A percentile compares a stretch with the other conserved stretches of the same genome.
Evolutionary conservation across 2,797 vertebrate genomes (phyloP).

Genomic region (Myotis daubentonii): DNA sequence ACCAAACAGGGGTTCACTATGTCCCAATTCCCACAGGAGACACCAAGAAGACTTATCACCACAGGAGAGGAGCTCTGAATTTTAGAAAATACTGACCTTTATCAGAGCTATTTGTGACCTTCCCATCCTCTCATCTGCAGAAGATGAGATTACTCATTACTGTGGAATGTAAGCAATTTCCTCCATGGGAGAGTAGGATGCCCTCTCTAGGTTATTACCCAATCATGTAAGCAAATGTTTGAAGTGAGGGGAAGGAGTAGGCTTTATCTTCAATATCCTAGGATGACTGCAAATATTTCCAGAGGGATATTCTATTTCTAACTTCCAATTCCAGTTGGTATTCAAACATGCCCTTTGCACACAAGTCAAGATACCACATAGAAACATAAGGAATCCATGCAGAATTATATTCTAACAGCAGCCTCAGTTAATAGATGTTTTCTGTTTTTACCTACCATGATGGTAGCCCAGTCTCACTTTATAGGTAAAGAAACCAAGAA

Average conservation of each 20-base stretch:
- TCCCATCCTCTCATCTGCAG: background rate
- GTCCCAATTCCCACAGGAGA: background rate
- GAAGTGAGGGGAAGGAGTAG: background rate
- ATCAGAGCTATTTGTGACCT: background rate
- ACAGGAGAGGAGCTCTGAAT: background rate
- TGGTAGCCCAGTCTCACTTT: background rate
- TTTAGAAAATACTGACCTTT: constrained; percentile 12
- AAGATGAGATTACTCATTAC: background rate
- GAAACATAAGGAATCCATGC: background rate
- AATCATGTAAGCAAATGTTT: background rate
- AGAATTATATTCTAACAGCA: background rate
- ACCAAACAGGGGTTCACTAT: background rate
- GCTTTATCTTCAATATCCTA: background rate
- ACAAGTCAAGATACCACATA: background rate
- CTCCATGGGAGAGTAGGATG: background rate
- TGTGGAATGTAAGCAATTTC: background rate
- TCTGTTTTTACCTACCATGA: background rate
- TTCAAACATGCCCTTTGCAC: background rate
- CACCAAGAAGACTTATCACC: background rate
- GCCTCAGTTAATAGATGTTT: background rate
- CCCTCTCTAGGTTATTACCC: background rate
- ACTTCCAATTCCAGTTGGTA: background rate
- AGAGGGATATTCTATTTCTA: background rate
- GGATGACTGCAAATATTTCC: background rate
- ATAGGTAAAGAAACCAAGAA: background rate